Conservation (phyloP, 2,113 vertebrate genomes). For the Burhinus oedicnemus region DNA sequence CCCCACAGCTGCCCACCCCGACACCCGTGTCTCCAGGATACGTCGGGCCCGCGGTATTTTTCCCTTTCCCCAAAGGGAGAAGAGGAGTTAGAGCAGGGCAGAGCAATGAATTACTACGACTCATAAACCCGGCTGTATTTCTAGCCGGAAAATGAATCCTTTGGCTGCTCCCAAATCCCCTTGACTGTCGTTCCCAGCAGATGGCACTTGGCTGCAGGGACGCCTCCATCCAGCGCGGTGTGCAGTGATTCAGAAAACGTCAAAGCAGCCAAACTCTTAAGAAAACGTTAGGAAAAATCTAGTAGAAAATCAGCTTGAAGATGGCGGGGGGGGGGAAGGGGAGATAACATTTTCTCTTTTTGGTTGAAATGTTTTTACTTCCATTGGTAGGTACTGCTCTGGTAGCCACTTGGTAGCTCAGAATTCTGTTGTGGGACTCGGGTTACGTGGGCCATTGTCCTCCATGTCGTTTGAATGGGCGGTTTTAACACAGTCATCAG, state of each 20-base stretch:
- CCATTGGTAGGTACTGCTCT: accelerated
- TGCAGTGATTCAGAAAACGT: slow-evolving; percentile 37
- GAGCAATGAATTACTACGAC: background rate
- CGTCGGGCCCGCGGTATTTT: accelerated
- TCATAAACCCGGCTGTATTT: background rate
- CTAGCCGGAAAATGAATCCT: background rate
- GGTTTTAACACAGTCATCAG: background rate
- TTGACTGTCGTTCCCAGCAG: slow-evolving; percentile 6
- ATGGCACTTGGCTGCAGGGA: slow-evolving; percentile 22
- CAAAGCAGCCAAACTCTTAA: background rate
- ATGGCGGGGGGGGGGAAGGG: too few relatives aligned
- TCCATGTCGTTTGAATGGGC: background rate
- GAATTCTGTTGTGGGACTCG: background rate
- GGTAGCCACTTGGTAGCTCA: background rate
- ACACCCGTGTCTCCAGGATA: too few relatives aligned
- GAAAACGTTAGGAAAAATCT: background rate
- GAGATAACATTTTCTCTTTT: background rate
- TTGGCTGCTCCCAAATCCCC: background rate
- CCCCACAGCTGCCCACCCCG: accelerated
- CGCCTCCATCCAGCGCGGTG: background rate
- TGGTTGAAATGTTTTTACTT: background rate
- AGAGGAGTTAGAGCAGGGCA: background rate
- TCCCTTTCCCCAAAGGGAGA: too few relatives aligned
- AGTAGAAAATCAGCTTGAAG: background rate
- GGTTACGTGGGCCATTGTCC: accelerated